Evolutionary conservation across 2,797 vertebrate genomes (phyloP).

Genomic region (Parotocinclus haroldoi): DNA sequence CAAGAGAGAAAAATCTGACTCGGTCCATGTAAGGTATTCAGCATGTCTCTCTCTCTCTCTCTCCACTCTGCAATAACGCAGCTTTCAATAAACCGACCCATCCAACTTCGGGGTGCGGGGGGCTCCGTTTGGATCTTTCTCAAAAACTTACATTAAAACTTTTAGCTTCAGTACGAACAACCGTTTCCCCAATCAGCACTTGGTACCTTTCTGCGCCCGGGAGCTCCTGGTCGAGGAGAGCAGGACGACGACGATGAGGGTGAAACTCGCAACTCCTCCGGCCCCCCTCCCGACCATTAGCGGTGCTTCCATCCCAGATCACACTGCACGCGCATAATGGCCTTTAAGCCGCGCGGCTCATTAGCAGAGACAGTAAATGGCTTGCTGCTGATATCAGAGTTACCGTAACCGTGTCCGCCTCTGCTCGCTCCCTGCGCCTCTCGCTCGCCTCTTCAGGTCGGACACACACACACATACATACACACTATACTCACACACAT

Average conservation of each 20-base stretch:
- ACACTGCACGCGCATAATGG: conserved; percentile 78
- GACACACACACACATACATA: background rate
- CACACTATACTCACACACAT: conserved; percentile 11
- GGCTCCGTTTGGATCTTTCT: background rate
- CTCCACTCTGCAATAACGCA: background rate
- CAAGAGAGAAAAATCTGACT: background rate
- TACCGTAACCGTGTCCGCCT: background rate
- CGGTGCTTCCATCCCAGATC: conserved; percentile 76
- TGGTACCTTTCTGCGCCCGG: conserved; percentile 74
- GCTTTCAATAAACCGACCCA: background rate
- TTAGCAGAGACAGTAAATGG: background rate
- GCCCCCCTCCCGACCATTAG: conserved; percentile 78
- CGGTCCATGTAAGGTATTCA: conserved; percentile 37
- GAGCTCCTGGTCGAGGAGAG: conserved; percentile 62
- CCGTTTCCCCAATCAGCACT: background rate
- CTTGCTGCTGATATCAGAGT: conserved; percentile 1
- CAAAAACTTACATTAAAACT: background rate
- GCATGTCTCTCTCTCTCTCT: background rate
- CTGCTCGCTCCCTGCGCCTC: background rate
- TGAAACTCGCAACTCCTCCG: conserved; percentile 67
- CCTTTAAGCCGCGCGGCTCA: conserved; percentile 49
- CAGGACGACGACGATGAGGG: conserved; percentile 69
- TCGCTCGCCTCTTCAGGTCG: conserved; percentile 5
- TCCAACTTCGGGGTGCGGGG: background rate
- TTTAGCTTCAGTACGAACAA: too few species aligned